Percentiles rank a stretch among this genome's conserved stretches.
Conservation (phyloP, 2,888 invertebrate species). For the Lepidocyrtinus sp. region DNA sequence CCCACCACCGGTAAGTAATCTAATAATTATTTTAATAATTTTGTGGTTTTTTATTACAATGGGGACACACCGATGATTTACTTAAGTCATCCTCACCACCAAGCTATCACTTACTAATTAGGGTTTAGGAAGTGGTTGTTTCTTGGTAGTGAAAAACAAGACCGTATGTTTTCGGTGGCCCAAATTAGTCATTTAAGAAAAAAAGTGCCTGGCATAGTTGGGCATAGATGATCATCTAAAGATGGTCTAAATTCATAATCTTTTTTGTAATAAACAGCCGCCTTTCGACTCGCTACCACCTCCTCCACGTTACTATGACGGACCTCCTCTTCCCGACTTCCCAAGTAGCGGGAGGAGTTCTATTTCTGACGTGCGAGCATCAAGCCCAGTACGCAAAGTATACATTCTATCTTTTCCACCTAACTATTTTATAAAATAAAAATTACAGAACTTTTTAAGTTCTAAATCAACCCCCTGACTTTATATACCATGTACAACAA, state of each 20-base stretch:
- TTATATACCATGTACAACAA: no score
- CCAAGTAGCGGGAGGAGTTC: conserved; percentile 75
- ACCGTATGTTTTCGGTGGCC: no score
- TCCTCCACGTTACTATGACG: conserved; percentile 87
- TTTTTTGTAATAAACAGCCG: conserved; percentile 68
- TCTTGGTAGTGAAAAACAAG: not conserved
- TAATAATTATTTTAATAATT: not conserved
- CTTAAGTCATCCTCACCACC: not conserved
- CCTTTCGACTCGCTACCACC: conserved; percentile 78
- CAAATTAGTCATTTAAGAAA: no score
- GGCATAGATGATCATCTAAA: conserved; percentile 40
- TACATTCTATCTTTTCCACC: not conserved
- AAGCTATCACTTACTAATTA: not conserved
- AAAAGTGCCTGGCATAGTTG: no score
- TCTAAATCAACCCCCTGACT: not conserved
- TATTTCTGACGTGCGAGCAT: conserved; percentile 72
- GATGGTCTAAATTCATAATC: not conserved
- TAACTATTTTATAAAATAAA: not conserved
- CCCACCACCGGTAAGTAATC: conserved; percentile 77
- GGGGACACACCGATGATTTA: no score
- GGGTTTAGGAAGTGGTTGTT: not conserved
- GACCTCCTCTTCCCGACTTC: conserved; percentile 84
- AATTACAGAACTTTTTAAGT: not conserved
- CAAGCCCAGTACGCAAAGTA: conserved; percentile 69
- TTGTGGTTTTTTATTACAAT: no score